phyloP scores from a whole-genome alignment of 1,140 invertebrate genomes.

The Luehdorfia chinensis region DNA sequence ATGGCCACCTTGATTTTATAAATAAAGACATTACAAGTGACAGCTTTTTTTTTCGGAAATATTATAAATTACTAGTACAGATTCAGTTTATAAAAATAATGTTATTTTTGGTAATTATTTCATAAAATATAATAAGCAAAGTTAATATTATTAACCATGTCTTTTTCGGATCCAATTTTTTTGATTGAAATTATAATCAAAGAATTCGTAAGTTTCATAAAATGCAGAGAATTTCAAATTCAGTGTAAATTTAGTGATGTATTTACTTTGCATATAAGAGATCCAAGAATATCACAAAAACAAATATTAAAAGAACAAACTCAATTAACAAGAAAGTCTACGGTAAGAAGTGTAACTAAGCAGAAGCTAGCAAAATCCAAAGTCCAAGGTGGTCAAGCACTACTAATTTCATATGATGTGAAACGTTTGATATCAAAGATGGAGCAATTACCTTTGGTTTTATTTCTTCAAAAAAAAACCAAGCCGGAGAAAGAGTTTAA shows the following conservation, averaged over 20 bases:
- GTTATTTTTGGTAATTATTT: conserved; percentile 1
- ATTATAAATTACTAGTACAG: conserved; percentile 46
- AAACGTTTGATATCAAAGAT: conserved; percentile 39
- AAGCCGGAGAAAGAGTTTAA: conserved; percentile 34
- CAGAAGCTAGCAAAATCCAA: conserved; percentile 13
- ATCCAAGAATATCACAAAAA: conserved; percentile 23
- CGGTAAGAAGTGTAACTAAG: conserved; percentile 18
- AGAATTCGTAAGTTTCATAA: conserved; percentile 33
- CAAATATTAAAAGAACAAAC: conserved; percentile 20
- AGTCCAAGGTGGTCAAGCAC: conserved; percentile 28
- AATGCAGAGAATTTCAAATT: conserved; percentile 37
- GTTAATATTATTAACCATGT: conserved; percentile 39
- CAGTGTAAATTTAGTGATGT: conserved; percentile 46
- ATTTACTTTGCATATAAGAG: conserved; percentile 43
- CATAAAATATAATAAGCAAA: conserved; percentile 16
- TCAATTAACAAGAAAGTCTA: conserved; percentile 30
- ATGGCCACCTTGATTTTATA: too few relatives aligned
- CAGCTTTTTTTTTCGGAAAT: conserved; percentile 35
- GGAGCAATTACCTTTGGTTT: conserved; percentile 42
- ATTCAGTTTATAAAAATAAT: conserved; percentile 11
- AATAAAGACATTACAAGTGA: too few relatives aligned
- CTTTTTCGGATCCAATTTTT: conserved; percentile 60
- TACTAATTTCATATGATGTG: conserved; percentile 34
- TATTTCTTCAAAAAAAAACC: conserved; percentile 39
- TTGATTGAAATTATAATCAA: conserved; percentile 56